Evolutionary conservation across 1,140 invertebrate species (phyloP), one percentile per base, ranked within the genome.

Genomic region (Oryctes rhinoceros): DNA sequence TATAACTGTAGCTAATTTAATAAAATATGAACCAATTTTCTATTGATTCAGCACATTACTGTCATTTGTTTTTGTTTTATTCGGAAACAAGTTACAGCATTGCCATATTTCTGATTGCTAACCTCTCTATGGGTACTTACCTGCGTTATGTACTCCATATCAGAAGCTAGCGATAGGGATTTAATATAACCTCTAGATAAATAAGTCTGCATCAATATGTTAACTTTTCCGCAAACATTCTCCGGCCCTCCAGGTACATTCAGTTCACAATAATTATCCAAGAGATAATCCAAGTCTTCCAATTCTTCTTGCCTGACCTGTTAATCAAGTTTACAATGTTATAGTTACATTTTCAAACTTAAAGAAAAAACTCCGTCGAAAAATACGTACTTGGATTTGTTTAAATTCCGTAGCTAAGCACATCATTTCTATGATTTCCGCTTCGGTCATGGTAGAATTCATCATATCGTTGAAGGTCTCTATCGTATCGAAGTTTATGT

Each of bases 401-500:
- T 97, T 91, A 89, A 99, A 99, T 89, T 99, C 98, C 82, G 96
- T 94, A 2, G 98, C 94, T 80, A 93, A 91, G 1, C 97, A 96
- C 47, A 99, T 93, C 91, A 99, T 93, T 80, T 91, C 91, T 9
- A 99, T 88, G 53, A 99, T 94, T 82, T 97, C 94, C 3, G 92
- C 91, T 82, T 98, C 96, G 35, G 92, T 94, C 96, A 99, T 98
- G 10, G 94, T 88, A 13, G 92, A 90, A 74, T 91, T 91, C 81
- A 96, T 90, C 81, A 93, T 89, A 84, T 96, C 93, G 87, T 97
- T 97, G 85, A 98, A 95, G 53, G 94, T 92, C 88, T 98, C 95
- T 83, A 99, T 94, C 0, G 98, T 99, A 84, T 98, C 96, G 88
- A 97, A 97, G 84, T 98, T 99, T 62, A 99, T 97, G 87, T 99